A percentile compares a stretch with the other conserved stretches of the same genome.
These are phyloP conservation scores for Dicyrtomina minuta DNA, from an alignment of 2,888 invertebrate species.

Conservation along the genomic window DNA sequence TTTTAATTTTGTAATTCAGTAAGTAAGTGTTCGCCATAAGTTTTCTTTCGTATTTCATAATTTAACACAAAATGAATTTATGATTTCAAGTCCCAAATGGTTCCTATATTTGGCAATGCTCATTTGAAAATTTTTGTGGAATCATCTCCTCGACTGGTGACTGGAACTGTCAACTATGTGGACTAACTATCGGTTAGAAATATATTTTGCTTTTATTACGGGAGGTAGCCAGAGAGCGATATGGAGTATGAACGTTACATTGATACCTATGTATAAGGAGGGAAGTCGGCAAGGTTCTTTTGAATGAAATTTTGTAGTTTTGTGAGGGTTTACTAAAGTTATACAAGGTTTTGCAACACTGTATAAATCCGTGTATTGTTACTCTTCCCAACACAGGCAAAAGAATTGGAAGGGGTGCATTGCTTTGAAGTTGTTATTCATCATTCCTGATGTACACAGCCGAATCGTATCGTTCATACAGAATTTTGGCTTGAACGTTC, in stretches of 20 bases:
- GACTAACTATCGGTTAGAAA: no score
- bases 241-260: neutral
- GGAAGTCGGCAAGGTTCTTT: neutral
- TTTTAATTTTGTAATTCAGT: no score
- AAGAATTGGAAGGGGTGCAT: constrained; percentile 29
- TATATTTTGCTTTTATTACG: no score
- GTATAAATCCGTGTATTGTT: constrained; percentile 43
- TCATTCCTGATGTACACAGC: neutral
- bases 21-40: no score
- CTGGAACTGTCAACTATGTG: no score
- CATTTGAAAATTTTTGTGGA: no score
- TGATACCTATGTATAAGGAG: neutral
- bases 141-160: no score
- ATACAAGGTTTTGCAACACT: constrained; percentile 34
- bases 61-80: no score
- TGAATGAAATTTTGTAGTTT: no score
- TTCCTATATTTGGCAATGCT: no score
- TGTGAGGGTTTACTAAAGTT: neutral
- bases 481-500: neutral
- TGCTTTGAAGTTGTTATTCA: constrained; percentile 26
- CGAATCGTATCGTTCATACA: neutral
- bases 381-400: constrained; percentile 20
- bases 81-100: no score
- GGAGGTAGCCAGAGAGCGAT: neutral
- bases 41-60: no score